These are phyloP conservation scores for Parelbella ahira DNA, from an alignment of 2,888 invertebrate species.

Conservation along the genomic window DNA sequence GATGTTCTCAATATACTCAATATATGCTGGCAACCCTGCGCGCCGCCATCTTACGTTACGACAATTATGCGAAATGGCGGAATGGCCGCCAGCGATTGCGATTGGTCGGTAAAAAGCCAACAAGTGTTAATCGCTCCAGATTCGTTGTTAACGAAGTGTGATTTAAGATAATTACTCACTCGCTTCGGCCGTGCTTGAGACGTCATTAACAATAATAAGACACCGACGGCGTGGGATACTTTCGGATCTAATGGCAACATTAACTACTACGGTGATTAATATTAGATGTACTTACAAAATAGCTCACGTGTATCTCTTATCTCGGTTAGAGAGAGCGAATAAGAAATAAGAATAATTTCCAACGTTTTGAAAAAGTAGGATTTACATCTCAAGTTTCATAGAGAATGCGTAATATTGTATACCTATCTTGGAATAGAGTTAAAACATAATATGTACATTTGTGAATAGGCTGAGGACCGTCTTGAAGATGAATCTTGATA, in stretches of 20 bases:
- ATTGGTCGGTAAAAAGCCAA: slow-evolving; percentile 62
- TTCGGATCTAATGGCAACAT: slow-evolving; percentile 16
- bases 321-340: too few species aligned
- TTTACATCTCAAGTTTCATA: too few species aligned
- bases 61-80: slow-evolving; percentile 69
- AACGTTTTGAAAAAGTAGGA: too few species aligned
- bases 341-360: too few species aligned
- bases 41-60: slow-evolving; percentile 50
- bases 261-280: slow-evolving; percentile 20
- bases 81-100: slow-evolving; percentile 51
- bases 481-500: too few species aligned
- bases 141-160: slow-evolving; percentile 63
- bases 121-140: slow-evolving; percentile 67
- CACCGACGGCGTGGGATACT: slow-evolving; percentile 35
- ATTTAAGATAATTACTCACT: slow-evolving; percentile 59
- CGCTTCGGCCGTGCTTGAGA: slow-evolving; percentile 26
- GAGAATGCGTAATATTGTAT: too few species aligned
- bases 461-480: too few species aligned
- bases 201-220: slow-evolving; percentile 32
- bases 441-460: too few species aligned
- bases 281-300: slow-evolving; percentile 14
- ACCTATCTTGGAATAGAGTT: too few species aligned
- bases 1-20: too few species aligned
- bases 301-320: too few species aligned
- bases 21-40: slow-evolving; percentile 17